Evolutionary conservation across 2,888 invertebrate species (phyloP), one percentile per base, ranked within the genome.

Genomic region (Prosopocoilus inquinatus): DNA sequence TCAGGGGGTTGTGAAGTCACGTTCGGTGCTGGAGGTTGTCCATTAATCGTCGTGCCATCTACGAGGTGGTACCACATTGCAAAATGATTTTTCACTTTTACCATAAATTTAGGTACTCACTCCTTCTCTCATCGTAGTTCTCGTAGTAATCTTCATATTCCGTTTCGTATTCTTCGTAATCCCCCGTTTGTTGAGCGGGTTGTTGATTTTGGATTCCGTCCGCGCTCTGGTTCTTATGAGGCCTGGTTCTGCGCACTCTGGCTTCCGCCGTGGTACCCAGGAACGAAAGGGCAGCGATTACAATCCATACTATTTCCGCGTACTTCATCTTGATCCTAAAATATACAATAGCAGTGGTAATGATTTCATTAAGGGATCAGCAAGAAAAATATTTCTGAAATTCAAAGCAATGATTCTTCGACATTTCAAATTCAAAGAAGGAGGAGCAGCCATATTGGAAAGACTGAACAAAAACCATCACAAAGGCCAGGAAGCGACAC

Each of bases 341-440:
- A 5, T 36, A 11, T 5, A 28, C 20, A 2, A 3, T 1, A 28
- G 3, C 7, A 28, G 20, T 32, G 11, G 3, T 28, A 28, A 7
- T 32, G 11, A 12, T 28, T 39, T 36, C 1, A 9, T 38, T 13
- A 39, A 39, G 36, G 9, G n/a, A 20, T 7, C 9, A 49, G 20
- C 16, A 3, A 39, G 16, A 49, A 7, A 8, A 2, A 15, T 38
- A 38, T 20, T 7, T 2, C n/a, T 34, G n/a, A 20, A 47, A 9
- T n/a, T n/a, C n/a, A n/a, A n/a, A n/a, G n/a, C n/a, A n/a, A n/a
- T n/a, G n/a, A n/a, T n/a, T n/a, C n/a, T n/a, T n/a, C n/a, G n/a
- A n/a, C n/a, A n/a, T n/a, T n/a, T n/a, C n/a, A 87, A 82, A 84
- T 85, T 86, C 75, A 87, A 77, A 2, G 83, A 81, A 2, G 86